A percentile compares a stretch with the other conserved stretches of the same genome.
phyloP scores from a whole-genome alignment of 2,888 invertebrate species.

The Lamellibrachia satsuma region DNA sequence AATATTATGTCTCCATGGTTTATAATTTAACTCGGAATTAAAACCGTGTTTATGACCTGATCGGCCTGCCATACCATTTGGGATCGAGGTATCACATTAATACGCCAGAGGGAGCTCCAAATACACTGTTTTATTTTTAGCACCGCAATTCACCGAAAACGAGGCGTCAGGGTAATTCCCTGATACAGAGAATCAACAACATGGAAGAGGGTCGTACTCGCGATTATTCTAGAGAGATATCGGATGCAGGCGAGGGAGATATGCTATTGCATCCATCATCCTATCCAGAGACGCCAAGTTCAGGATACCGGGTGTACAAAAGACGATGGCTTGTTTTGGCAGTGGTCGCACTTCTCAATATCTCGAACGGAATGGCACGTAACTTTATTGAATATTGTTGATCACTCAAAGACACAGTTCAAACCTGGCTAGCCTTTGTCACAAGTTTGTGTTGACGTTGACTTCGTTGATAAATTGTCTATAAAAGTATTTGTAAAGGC shows the following conservation, averaged over 20 bases:
- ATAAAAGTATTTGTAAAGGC: too few species aligned
- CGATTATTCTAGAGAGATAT: neutral
- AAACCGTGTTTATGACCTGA: too few species aligned
- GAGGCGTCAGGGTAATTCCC: neutral
- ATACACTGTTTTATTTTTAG: neutral
- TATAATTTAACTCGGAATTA: too few species aligned
- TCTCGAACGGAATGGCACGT: constrained; percentile 62
- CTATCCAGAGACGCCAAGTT: neutral
- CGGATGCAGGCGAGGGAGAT: constrained; percentile 22
- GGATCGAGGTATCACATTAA: too few species aligned
- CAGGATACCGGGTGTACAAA: constrained; percentile 43
- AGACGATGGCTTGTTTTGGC: constrained; percentile 59
- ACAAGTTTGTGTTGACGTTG: too few species aligned
- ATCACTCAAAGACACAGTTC: constrained; percentile 23
- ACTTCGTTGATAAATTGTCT: too few species aligned
- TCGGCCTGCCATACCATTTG: too few species aligned
- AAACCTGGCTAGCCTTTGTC: neutral
- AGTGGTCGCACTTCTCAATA: constrained; percentile 55
- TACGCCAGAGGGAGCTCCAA: too few species aligned
- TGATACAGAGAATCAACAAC: neutral
- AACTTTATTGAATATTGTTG: neutral
- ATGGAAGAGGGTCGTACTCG: neutral
- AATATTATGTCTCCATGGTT: too few species aligned
- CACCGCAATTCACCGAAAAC: neutral
- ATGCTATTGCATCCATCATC: neutral